Evolutionary conservation across 2,888 invertebrate species (phyloP).

Genomic region (Cancer borealis): DNA sequence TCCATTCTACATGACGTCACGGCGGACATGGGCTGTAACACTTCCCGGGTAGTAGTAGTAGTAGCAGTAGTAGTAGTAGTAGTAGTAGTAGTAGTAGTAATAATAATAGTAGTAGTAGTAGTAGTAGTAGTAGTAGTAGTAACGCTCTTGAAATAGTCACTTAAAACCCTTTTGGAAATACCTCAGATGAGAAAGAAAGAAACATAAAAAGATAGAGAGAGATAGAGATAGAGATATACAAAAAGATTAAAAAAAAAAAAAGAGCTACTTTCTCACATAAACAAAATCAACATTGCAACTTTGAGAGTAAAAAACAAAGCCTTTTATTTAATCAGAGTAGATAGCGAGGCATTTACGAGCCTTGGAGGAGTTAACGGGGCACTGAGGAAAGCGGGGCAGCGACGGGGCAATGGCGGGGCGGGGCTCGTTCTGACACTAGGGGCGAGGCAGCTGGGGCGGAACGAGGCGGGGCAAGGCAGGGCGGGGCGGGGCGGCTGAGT

Average conservation of each 20-base stretch:
- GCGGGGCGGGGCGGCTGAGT: slow-evolving; percentile 30
- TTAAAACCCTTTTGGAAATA: not conserved
- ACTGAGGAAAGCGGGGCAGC: not conserved
- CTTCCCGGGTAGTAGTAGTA: not conserved
- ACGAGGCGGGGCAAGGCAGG: not conserved
- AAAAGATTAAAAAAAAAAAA: not conserved
- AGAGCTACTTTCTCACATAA: not conserved
- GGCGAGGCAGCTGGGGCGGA: not conserved
- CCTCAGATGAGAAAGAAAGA: not conserved
- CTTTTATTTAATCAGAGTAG: not conserved
- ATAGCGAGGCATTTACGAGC: not conserved
- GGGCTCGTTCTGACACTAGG: not conserved
- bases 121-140: too few relatives aligned
- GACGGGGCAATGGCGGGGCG: not conserved
- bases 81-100: too few relatives aligned
- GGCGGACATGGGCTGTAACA: not conserved
- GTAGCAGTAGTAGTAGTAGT: too few relatives aligned
- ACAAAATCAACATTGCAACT: too few relatives aligned
- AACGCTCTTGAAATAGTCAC: not conserved
- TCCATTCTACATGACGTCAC: not conserved
- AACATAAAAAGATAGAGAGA: not conserved
- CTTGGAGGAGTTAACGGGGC: not conserved
- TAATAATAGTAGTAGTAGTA: too few relatives aligned
- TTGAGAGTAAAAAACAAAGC: too few relatives aligned
- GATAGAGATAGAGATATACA: not conserved